These are phyloP conservation scores for Calidris pugnax DNA, from an alignment of 2,113 vertebrate genomes.

Conservation along the genomic window DNA sequence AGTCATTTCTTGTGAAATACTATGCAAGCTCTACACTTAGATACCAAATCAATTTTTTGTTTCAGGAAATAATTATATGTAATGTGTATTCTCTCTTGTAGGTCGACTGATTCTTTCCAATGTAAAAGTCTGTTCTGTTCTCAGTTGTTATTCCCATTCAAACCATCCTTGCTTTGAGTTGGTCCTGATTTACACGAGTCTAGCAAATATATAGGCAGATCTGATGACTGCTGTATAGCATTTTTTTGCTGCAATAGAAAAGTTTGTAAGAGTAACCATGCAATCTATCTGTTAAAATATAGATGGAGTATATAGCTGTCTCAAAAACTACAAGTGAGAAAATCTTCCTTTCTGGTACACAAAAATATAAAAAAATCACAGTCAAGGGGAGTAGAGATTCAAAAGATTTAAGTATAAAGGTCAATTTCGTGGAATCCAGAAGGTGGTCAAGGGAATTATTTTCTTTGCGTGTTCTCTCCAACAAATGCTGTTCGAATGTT, in stretches of 20 bases:
- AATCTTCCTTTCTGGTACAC: not conserved
- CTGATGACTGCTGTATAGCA: not conserved
- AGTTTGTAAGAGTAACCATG: not conserved
- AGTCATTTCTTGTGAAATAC: slow-evolving; percentile 54
- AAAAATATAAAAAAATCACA: not conserved
- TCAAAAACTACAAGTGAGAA: not conserved
- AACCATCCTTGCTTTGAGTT: not conserved
- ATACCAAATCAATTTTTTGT: slow-evolving; percentile 41
- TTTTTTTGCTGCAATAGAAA: not conserved
- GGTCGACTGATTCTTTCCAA: not conserved
- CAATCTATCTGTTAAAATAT: not conserved
- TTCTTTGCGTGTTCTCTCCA: not conserved
- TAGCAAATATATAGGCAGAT: not conserved
- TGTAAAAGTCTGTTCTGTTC: not conserved
- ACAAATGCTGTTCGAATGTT: not conserved
- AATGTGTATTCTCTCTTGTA: slow-evolving; percentile 22
- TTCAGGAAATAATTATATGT: slow-evolving; percentile 39
- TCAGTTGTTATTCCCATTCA: not conserved
- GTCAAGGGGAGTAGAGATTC: not conserved
- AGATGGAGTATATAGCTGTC: not conserved
- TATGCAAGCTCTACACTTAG: slow-evolving; percentile 3
- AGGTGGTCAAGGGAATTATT: not conserved
- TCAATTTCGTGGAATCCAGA: not conserved
- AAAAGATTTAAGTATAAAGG: not conserved
- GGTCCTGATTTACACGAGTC: not conserved